phyloP scores from a whole-genome alignment of 2,888 invertebrate genomes.

The Conops quadrifasciatus region DNA sequence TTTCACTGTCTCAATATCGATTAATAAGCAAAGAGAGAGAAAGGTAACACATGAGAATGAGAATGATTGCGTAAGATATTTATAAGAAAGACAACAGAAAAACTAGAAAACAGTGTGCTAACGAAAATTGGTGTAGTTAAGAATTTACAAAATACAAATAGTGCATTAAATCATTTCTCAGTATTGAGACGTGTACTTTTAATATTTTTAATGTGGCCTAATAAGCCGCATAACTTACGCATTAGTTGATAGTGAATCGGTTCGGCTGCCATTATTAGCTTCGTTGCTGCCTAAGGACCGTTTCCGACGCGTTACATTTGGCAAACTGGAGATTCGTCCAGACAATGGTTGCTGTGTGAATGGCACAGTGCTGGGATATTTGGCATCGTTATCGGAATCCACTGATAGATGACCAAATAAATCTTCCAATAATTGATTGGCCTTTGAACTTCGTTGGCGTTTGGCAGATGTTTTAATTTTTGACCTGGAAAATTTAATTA shows the following conservation, averaged over 20 bases:
- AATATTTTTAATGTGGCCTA: no score
- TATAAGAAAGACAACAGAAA: not conserved
- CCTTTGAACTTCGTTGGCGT: constrained; percentile 56
- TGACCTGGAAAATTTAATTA: constrained; percentile 51
- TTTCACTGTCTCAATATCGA: constrained; percentile 52
- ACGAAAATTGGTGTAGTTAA: constrained; percentile 54
- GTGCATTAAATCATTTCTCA: no score
- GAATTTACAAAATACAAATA: constrained; percentile 33
- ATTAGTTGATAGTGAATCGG: constrained; percentile 60
- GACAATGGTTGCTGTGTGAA: constrained; percentile 51
- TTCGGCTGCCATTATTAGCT: constrained; percentile 58
- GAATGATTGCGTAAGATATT: not conserved
- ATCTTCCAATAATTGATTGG: constrained; percentile 62
- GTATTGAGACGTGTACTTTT: no score
- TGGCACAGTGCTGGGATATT: constrained; percentile 61
- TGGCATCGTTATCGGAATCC: constrained; percentile 61
- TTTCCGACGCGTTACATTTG: constrained; percentile 49
- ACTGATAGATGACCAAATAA: constrained; percentile 64
- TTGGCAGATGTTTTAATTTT: constrained; percentile 64
- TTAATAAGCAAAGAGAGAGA: constrained; percentile 29
- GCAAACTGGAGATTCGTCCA: constrained; percentile 51
- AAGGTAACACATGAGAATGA: constrained; percentile 24
- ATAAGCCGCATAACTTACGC: constrained; percentile 52
- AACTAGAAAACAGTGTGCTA: constrained; percentile 8
- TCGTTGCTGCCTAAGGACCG: constrained; percentile 52